These are phyloP conservation scores for Chlorodrepanis virens DNA, from an alignment of 2,113 vertebrate genomes.

Conservation along the genomic window DNA sequence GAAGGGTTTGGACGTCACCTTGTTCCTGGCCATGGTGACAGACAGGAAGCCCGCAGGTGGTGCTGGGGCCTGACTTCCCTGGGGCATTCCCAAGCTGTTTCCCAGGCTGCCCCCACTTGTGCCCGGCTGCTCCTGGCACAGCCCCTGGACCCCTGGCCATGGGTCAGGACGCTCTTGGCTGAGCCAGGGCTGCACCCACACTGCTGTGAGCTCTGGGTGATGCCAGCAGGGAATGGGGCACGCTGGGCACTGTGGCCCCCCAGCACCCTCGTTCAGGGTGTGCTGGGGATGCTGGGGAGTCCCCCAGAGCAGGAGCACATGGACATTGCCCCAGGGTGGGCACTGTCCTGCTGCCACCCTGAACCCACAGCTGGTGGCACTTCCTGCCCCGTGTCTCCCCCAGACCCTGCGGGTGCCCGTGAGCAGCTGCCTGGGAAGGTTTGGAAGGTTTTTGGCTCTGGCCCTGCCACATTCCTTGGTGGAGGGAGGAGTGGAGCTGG, in stretches of 20 bases:
- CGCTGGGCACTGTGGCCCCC: fast-evolving
- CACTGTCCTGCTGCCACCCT: fast-evolving
- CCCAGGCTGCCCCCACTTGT: background rate
- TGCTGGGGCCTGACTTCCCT: background rate
- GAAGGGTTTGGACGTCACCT: background rate
- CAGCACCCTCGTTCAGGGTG: fast-evolving
- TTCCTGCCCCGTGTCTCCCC: fast-evolving
- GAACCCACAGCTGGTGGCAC: fast-evolving
- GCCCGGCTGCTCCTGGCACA: background rate
- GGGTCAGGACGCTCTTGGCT: background rate
- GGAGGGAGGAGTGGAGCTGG: background rate
- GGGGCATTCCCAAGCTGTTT: background rate
- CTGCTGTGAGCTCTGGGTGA: fast-evolving
- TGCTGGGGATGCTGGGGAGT: background rate
- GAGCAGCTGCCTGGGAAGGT: background rate
- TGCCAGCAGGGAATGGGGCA: background rate
- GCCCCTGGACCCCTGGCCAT: background rate
- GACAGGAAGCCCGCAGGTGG: background rate
- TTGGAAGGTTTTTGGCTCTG: background rate
- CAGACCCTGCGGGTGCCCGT: background rate
- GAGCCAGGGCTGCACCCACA: fast-evolving
- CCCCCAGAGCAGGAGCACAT: fast-evolving
- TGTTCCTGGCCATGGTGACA: fast-evolving
- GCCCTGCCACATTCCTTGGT: background rate
- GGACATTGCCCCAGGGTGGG: fast-evolving